Base-by-base conservation (phyloP, 2,888 invertebrate species). In the Hoplodrina ambigua region DNA sequence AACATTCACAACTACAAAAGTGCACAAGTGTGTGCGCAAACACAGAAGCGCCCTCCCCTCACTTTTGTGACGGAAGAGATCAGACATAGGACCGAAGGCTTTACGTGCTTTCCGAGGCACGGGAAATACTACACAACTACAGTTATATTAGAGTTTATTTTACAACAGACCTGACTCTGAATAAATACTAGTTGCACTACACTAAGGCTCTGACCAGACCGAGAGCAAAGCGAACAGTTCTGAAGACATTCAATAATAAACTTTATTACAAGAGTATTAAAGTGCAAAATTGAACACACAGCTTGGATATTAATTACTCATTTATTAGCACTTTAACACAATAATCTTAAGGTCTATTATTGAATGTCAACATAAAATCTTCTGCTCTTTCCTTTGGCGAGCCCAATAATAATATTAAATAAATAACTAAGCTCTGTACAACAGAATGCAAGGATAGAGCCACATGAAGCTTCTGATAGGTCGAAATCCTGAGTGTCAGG, bases 361-460 rank as follows among this genome's bases (percentile, higher is more conserved):
- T 30, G 2, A 68, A 50, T 8, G 0, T n/a, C 57, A 70, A 17
- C 17, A 56, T 13, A 50, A 19, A 41, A 19, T 17, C 0, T 0
- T n/a, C 8, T 17, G 11, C 3, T 20, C 17, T n/a, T 46, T 25
- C 25, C 7, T 53, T 3, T 5, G 13, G 46, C 37, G 13, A 61
- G 19, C 19, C 13, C 19, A 11, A 30, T 50, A 44, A 13, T 30
- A 20, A 7, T 59, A 54, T 55, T 64, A 6, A 19, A 46, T 30
- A 46, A 41, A 64, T 74, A 74, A 49, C 17, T 13, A 65, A 55
- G 75, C 65, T 71, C 50, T 74, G 30, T 74, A 74, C 71, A 71
- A 44, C 41, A 55, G 1, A 71, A 65, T 50, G 49, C 41, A 44
- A 44, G 70, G 73, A 54, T 70, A 70, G 70, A 73, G n/a, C 54